Percentiles rank a stretch among this genome's conserved stretches.
Evolutionary conservation across 1,140 invertebrate genomes (phyloP).

Genomic region (Ruditapes philippinarum): DNA sequence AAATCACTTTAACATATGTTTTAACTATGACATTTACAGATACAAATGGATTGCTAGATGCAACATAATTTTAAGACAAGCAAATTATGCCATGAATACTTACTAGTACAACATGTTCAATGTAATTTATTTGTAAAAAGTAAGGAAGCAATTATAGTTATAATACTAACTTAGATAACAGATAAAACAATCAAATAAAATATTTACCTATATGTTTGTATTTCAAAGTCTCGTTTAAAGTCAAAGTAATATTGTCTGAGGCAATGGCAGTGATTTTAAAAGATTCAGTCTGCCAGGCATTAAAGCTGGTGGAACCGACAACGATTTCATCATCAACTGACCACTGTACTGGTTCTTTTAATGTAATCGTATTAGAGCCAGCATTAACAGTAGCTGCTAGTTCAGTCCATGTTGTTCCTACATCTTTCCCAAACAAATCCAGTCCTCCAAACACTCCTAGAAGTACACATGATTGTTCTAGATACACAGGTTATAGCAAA

Average conservation of each 20-base stretch:
- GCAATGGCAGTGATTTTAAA: constrained; percentile 71
- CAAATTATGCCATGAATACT: too few species aligned
- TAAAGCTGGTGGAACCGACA: constrained; percentile 72
- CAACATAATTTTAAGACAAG: too few species aligned
- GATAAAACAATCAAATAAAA: neutral
- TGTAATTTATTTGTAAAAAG: too few species aligned
- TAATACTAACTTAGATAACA: too few species aligned
- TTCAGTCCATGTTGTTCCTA: constrained; percentile 72
- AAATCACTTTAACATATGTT: too few species aligned
- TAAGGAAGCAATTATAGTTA: too few species aligned
- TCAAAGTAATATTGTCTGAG: constrained; percentile 66
- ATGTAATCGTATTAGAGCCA: constrained; percentile 64
- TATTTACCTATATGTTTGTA: constrained; percentile 72
- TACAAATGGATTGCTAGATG: too few species aligned
- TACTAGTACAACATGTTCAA: too few species aligned
- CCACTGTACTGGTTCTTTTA: constrained; percentile 73
- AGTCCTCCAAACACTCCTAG: constrained; percentile 76
- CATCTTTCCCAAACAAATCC: constrained; percentile 73
- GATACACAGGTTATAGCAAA: too few species aligned
- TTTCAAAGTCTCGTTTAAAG: constrained; percentile 71
- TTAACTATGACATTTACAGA: too few species aligned
- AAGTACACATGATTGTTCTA: neutral
- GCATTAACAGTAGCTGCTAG: constrained; percentile 67
- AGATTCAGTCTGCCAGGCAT: constrained; percentile 75
- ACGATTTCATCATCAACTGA: constrained; percentile 75